Percentiles rank a stretch among this genome's conserved stretches.
Evolutionary conservation across 2,888 invertebrate species (phyloP).

Genomic region (Agrotis segetum): DNA sequence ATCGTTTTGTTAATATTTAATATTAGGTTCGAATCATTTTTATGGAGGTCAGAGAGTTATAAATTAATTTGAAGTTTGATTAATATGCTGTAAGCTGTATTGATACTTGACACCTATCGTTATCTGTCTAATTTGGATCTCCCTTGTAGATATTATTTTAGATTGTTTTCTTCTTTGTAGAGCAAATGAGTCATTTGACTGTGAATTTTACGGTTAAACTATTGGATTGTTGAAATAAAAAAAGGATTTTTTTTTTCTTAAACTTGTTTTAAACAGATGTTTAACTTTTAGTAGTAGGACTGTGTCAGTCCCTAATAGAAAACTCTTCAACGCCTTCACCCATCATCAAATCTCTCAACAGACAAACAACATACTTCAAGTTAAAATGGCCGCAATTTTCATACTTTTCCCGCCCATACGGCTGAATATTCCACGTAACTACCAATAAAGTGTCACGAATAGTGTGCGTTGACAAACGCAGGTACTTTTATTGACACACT

Average conservation of each 20-base stretch:
- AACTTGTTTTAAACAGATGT: no score
- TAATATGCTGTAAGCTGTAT: slow-evolving; percentile 13
- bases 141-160: background rate
- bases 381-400: slow-evolving; percentile 34
- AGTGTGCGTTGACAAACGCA: slow-evolving; percentile 57
- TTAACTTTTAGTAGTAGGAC: no score
- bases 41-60: slow-evolving; percentile 35
- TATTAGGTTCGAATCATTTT: slow-evolving; percentile 26
- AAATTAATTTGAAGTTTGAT: slow-evolving; percentile 37
- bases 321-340: background rate
- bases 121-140: slow-evolving; percentile 3
- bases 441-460: slow-evolving; percentile 54
- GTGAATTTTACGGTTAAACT: background rate
- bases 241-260: no score
- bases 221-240: no score
- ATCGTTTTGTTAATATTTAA: slow-evolving; percentile 39
- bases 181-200: background rate
- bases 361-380: slow-evolving; percentile 6
- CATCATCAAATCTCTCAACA: slow-evolving; percentile 1
- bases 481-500: slow-evolving; percentile 59
- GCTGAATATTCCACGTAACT: slow-evolving; percentile 43
- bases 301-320: background rate
- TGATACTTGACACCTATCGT: slow-evolving; percentile 23
- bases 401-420: slow-evolving; percentile 17
- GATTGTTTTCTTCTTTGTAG: background rate